These are phyloP conservation scores for Xylophagus ater DNA, from an alignment of 2,888 invertebrate genomes.

Conservation along the genomic window DNA sequence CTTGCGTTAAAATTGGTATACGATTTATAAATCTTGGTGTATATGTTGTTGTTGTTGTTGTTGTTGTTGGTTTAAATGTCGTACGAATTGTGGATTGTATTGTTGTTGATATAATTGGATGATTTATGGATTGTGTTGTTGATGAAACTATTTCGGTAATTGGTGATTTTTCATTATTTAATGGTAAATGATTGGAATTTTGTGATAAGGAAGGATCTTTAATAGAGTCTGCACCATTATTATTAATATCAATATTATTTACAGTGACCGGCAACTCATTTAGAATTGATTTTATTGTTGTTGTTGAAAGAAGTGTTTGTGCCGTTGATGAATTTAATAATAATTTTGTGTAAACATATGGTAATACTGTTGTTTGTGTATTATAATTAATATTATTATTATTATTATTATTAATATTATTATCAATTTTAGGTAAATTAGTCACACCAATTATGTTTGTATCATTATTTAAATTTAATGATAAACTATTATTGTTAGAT, in stretches of 20 bases:
- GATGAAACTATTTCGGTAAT: slow-evolving; percentile 10
- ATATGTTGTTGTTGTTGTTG: slow-evolving; percentile 14
- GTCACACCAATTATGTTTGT: too few relatives aligned
- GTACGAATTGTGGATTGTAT: slow-evolving; percentile 5
- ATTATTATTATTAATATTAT: too few relatives aligned
- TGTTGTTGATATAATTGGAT: slow-evolving; percentile 15
- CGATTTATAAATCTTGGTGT: slow-evolving; percentile 20
- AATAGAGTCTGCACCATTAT: too few relatives aligned
- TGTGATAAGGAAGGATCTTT: too few relatives aligned
- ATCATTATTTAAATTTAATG: too few relatives aligned
- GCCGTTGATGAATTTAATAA: neutral
- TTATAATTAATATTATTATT: too few relatives aligned
- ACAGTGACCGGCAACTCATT: too few relatives aligned
- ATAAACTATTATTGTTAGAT: too few relatives aligned
- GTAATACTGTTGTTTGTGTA: slow-evolving; percentile 25
- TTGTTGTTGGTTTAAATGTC: slow-evolving; percentile 6
- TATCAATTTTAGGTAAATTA: too few relatives aligned
- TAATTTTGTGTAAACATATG: slow-evolving; percentile 14
- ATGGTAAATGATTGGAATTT: too few relatives aligned
- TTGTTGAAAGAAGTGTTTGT: neutral
- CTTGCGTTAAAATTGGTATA: slow-evolving; percentile 19
- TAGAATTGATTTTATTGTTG: slow-evolving; percentile 4
- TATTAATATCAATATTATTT: too few relatives aligned
- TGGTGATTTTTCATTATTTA: too few relatives aligned
- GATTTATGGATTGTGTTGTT: slow-evolving; percentile 3